Conservation (phyloP, 2,113 vertebrate genomes). For the Hystrix cristata region DNA sequence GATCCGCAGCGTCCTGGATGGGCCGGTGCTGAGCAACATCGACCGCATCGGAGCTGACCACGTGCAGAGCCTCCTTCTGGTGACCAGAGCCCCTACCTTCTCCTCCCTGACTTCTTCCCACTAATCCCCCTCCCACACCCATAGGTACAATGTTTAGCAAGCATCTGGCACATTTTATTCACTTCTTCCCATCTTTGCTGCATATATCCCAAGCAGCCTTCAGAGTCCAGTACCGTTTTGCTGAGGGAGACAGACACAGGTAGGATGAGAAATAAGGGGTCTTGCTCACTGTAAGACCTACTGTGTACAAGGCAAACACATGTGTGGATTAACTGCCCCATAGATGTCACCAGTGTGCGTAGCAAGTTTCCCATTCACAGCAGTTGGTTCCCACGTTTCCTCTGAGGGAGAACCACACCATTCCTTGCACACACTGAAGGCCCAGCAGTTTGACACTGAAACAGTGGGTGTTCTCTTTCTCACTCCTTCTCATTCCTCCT, state of each 20-base stretch:
- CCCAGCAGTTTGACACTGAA: not conserved
- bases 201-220: not conserved
- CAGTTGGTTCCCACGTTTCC: not conserved
- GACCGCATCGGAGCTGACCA: slow-evolving; percentile 96
- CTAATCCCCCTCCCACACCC: not conserved
- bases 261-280: not conserved
- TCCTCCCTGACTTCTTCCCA: not conserved
- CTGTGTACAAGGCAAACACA: not conserved
- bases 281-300: not conserved
- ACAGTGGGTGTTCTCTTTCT: not conserved
- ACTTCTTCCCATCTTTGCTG: not conserved
- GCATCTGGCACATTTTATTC: not conserved
- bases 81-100: slow-evolving; percentile 77
- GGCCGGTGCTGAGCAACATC: slow-evolving; percentile 94
- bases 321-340: too few species aligned
- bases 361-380: not conserved
- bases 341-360: too few species aligned
- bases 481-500: not conserved
- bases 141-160: not conserved
- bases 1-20: slow-evolving; percentile 93
- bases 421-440: not conserved
- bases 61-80: slow-evolving; percentile 95
- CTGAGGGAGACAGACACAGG: not conserved
- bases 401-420: not conserved
- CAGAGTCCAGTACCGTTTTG: not conserved